A percentile compares a stretch with the other conserved stretches of the same genome.
phyloP scores from a whole-genome alignment of 2,113 vertebrate species.

The Accipiter virgatus region DNA sequence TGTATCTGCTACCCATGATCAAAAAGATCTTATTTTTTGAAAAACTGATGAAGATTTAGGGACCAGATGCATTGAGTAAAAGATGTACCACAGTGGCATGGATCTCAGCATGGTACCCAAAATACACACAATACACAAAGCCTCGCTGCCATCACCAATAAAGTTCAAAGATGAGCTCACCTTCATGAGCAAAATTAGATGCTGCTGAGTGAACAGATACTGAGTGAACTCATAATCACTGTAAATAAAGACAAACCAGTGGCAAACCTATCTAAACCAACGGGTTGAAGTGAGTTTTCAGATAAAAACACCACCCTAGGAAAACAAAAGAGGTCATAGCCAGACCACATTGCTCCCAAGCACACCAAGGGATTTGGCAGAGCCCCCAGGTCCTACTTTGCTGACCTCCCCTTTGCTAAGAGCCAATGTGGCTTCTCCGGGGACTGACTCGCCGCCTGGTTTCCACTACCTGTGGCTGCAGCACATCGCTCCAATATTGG shows the following conservation, averaged over 20 bases:
- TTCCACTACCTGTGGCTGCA: neutral
- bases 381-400: neutral
- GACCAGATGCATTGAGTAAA: accelerated
- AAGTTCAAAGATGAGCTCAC: neutral
- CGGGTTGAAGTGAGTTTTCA: neutral
- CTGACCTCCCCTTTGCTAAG: neutral
- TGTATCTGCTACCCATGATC: conserved; percentile 22
- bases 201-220: neutral
- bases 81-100: neutral
- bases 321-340: neutral
- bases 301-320: neutral
- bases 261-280: neutral
- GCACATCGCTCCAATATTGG: neutral
- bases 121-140: neutral
- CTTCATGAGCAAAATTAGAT: neutral
- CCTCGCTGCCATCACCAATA: neutral
- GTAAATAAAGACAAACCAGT: neutral
- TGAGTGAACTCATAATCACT: neutral
- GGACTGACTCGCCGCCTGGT: accelerated
- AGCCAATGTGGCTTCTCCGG: accelerated
- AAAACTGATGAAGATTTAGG: neutral
- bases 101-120: conserved; percentile 5
- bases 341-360: accelerated
- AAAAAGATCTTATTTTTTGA: conserved; percentile 1
- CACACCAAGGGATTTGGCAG: neutral